Percentiles rank a stretch among this genome's conserved stretches.
Conservation (phyloP, 1,140 invertebrate genomes). For the Lasaia peninsularis region DNA sequence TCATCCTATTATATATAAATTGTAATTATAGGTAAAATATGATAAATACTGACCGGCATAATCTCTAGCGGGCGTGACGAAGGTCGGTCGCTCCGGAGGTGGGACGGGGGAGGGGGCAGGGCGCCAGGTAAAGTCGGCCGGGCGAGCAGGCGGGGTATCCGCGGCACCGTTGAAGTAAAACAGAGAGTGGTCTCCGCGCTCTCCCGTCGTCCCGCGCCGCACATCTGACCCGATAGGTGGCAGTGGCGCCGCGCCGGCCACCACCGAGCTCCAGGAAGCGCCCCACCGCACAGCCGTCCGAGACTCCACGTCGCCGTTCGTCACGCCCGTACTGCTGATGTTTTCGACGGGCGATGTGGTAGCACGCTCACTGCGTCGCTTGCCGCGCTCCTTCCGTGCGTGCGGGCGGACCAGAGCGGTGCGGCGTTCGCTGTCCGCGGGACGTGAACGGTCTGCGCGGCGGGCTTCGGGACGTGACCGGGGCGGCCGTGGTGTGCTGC, state of each 20-base stretch:
- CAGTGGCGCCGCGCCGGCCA: constrained; percentile 30
- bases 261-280: constrained; percentile 41
- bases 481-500: constrained; percentile 13
- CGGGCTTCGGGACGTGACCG: constrained; percentile 19
- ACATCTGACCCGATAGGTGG: constrained; percentile 37
- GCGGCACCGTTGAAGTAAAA: constrained; percentile 51
- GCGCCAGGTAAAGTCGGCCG: constrained; percentile 17
- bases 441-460: constrained; percentile 19
- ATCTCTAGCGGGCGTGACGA: constrained; percentile 22
- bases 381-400: constrained; percentile 29
- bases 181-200: constrained; percentile 41
- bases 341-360: constrained; percentile 22
- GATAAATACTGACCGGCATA: constrained; percentile 27
- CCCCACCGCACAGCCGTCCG: constrained; percentile 37
- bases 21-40: no score
- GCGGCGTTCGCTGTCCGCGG: constrained; percentile 23
- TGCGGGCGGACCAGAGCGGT: constrained; percentile 20
- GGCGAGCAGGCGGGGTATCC: constrained; percentile 78
- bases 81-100: constrained; percentile 76
- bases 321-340: constrained; percentile 12
- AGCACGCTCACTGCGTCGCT: constrained; percentile 25
- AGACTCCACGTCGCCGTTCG: constrained; percentile 19
- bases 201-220: constrained; percentile 34
- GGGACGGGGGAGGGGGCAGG: constrained; percentile 79
- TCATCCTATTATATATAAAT: no score